Evolutionary conservation across 2,888 invertebrate species (phyloP), one percentile per base, ranked within the genome.

Genomic region (Spialia ferax): DNA sequence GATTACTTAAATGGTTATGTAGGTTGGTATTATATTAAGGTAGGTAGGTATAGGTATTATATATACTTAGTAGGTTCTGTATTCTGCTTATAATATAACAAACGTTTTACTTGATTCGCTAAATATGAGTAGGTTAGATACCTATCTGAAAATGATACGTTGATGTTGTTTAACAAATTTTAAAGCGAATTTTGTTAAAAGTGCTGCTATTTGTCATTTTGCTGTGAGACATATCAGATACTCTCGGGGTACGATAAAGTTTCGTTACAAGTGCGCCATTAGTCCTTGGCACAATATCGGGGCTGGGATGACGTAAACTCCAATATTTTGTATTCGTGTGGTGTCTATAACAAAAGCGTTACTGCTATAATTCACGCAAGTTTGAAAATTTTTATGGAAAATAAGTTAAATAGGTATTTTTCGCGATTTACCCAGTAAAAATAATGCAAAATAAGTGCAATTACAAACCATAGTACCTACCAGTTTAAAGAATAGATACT

Each of bases 221-320:
- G 50, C 26, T 35, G 23, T 48, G 32, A 65, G 38, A 65, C 26
- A 59, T 26, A 50, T 65, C 59, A 50, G 57, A 59, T 56, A 18
- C 13, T 50, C 50, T 23, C 50, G 26, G 50, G 35, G 61, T 38
- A 57, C 50, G 38, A 65, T 52, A 59, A 65, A 65, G 65, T 65
- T 65, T 45, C 38, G 23, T 48, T 50, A 50, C 35, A 50, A 50
- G 48, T 48, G 56, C 48, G 38, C 65, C 65, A 65, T 65, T 65
- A 65, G 65, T 65, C 50, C 57, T 65, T 65, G 65, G 65, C 57
- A 59, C 23, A 22, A 20, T 29, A 50, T 50, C 61, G 18, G 61
- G 18, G 35, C 20, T 50, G 50, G 61, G 20, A 61, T 54, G 50
- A 11, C 62, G 52, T 54, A 38, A 60, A 66, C 52, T 60, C 38